These are phyloP conservation scores for Piprites chloris DNA, from an alignment of 2,113 vertebrate genomes.

Conservation along the genomic window DNA sequence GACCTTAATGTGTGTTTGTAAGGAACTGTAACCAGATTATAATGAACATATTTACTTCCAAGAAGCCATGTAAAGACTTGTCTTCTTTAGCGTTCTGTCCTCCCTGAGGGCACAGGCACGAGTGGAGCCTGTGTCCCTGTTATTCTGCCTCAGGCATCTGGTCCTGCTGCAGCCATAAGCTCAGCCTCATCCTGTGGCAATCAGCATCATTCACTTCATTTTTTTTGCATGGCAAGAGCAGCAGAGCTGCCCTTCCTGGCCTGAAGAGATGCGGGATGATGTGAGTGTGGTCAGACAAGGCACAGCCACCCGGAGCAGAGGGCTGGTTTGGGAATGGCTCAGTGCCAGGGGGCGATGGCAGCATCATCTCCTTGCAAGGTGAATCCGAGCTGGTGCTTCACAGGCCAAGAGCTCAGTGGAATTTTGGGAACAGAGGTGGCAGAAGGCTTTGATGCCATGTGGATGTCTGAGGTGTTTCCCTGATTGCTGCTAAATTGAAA, in stretches of 20 bases:
- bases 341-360: not conserved
- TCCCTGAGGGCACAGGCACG: not conserved
- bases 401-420: not conserved
- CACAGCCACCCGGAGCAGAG: rapidly evolving
- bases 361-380: not conserved
- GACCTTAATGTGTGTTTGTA: not conserved
- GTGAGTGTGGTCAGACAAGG: not conserved
- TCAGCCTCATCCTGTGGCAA: not conserved
- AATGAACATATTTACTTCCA: not conserved
- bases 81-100: not conserved
- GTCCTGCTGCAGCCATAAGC: not conserved
- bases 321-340: not conserved
- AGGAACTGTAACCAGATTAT: constrained; percentile 12
- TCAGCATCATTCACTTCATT: not conserved
- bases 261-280: not conserved
- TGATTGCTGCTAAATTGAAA: constrained; percentile 8
- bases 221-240: not conserved
- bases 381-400: not conserved
- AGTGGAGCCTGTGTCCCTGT: not conserved
- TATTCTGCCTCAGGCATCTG: not conserved
- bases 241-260: not conserved
- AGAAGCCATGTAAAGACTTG: not conserved
- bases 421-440: not conserved
- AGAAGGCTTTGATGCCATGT: not conserved
- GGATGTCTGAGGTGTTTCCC: not conserved